Evolutionary conservation across 2,113 vertebrate genomes (phyloP).

Genomic region (Vicugna pacos): DNA sequence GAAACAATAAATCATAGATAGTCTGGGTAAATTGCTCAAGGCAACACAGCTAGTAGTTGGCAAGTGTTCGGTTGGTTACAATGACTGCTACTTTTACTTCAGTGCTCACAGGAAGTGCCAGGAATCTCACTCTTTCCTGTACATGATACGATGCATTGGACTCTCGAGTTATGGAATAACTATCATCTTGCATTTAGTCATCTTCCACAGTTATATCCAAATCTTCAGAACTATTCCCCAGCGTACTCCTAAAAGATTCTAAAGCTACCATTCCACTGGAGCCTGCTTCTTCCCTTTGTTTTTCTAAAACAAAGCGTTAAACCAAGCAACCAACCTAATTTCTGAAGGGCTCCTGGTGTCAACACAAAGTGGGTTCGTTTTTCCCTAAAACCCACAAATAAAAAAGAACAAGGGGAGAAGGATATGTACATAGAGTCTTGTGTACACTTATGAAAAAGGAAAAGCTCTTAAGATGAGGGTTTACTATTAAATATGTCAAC

Average conservation of each 20-base stretch:
- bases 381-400: constrained; percentile 23
- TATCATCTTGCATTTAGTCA: not conserved
- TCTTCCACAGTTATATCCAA: not conserved
- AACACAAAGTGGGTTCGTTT: not conserved
- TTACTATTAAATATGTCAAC: not conserved
- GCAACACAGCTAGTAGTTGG: not conserved
- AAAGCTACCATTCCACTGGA: not conserved
- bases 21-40: not conserved
- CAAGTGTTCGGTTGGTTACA: not conserved
- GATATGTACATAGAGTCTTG: not conserved
- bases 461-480: constrained; percentile 1
- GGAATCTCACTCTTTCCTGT: not conserved
- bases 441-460: not conserved
- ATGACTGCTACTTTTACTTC: not conserved
- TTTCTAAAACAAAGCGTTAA: constrained; percentile 25
- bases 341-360: not conserved
- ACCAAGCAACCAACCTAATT: not conserved
- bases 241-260: not conserved
- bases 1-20: not conserved
- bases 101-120: not conserved
- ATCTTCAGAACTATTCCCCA: not conserved
- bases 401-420: not conserved
- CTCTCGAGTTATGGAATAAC: not conserved
- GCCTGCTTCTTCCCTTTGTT: not conserved
- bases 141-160: not conserved